Percentiles rank a stretch among this genome's conserved stretches.
These are phyloP conservation scores for Paedocypris micromegethes DNA, from an alignment of 2,797 vertebrate species.

Conservation along the genomic window DNA sequence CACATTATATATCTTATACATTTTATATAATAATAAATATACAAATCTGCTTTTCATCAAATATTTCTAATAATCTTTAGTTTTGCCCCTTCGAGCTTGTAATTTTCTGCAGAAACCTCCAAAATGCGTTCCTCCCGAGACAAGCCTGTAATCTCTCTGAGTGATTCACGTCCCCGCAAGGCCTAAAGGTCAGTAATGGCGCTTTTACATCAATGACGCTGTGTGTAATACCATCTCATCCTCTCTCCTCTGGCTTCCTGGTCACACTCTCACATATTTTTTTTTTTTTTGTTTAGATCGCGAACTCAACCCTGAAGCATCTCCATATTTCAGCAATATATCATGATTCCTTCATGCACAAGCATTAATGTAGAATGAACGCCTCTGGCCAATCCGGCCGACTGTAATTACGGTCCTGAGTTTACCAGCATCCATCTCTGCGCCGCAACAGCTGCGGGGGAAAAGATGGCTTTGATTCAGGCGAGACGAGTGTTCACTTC, in stretches of 20 bases:
- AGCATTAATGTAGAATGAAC: constrained; percentile 23
- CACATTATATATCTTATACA: too few relatives aligned
- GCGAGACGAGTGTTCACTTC: too few relatives aligned
- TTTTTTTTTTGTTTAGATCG: constrained; percentile 14
- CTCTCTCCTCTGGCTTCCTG: constrained; percentile 4
- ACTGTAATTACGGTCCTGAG: constrained; percentile 4
- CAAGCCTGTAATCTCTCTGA: background rate
- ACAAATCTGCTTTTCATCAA: too few relatives aligned
- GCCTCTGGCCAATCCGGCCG: constrained; percentile 21
- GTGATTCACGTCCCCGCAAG: background rate
- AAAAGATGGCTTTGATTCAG: background rate
- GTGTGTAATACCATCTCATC: constrained; percentile 3
- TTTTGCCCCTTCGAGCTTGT: too few relatives aligned
- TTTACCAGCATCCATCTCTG: constrained; percentile 32
- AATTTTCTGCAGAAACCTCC: background rate
- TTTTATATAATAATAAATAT: too few relatives aligned
- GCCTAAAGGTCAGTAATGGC: constrained; percentile 7
- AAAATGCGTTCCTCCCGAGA: background rate
- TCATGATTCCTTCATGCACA: constrained; percentile 1
- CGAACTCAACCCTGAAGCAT: constrained; percentile 13
- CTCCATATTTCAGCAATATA: constrained; percentile 13
- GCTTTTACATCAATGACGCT: background rate
- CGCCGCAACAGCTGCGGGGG: background rate
- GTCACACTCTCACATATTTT: constrained; percentile 1
- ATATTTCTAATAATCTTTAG: too few relatives aligned